These are phyloP conservation scores for Synanceia verrucosa DNA, from an alignment of 2,797 vertebrate species.

Conservation along the genomic window DNA sequence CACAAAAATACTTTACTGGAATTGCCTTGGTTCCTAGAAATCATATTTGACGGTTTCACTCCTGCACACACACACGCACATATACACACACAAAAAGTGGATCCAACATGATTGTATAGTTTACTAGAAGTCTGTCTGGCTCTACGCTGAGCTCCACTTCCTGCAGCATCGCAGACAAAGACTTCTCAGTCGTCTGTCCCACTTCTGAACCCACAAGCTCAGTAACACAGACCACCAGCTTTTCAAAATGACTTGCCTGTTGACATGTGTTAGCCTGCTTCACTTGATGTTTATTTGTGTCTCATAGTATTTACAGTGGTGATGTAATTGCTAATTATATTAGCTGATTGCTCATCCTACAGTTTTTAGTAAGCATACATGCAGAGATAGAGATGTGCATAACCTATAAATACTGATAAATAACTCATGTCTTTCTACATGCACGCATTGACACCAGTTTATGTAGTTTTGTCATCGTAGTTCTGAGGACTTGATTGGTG, in stretches of 20 bases:
- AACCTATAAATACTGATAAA: background rate
- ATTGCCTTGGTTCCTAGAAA: constrained; percentile 48
- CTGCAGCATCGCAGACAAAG: constrained; percentile 51
- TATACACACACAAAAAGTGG: constrained; percentile 17
- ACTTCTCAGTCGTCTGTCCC: constrained; percentile 37
- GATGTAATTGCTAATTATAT: background rate
- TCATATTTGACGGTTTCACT: constrained; percentile 32
- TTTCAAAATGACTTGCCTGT: constrained; percentile 35
- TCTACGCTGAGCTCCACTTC: constrained; percentile 48
- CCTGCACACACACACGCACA: background rate
- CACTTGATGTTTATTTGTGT: constrained; percentile 7
- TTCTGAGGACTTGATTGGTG: constrained; percentile 19
- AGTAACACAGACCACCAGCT: constrained; percentile 1
- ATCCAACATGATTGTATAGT: constrained; percentile 34
- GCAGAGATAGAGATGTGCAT: background rate
- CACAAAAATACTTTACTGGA: constrained; percentile 42
- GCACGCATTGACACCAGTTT: constrained; percentile 13
- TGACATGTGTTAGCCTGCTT: constrained; percentile 1
- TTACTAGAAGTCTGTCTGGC: constrained; percentile 61
- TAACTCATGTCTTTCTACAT: background rate
- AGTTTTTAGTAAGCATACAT: background rate
- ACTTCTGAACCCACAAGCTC: constrained; percentile 39
- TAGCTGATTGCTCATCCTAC: background rate
- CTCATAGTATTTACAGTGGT: background rate
- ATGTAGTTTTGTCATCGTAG: constrained; percentile 15